A percentile compares a stretch with the other conserved stretches of the same genome.
Conservation (phyloP, 2,797 vertebrate species). For the Holocentrus rufus region DNA sequence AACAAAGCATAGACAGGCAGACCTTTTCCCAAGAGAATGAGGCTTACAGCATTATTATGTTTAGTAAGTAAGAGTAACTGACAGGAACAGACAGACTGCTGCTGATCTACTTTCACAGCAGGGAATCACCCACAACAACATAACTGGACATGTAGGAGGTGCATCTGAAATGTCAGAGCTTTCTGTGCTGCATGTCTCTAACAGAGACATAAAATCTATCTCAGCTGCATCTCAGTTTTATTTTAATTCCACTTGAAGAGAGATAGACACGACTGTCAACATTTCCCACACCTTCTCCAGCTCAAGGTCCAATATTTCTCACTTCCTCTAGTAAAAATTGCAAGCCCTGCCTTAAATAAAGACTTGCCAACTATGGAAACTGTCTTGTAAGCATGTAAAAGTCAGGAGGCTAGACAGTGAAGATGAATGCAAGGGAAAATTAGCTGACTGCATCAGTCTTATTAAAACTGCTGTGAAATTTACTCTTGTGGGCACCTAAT, state of each 20-base stretch:
- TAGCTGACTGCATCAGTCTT: neutral
- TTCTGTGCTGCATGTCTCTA: neutral
- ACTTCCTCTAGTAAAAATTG: conserved; percentile 56
- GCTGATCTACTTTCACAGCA: conserved; percentile 29
- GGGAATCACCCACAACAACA: conserved; percentile 25
- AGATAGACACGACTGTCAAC: conserved; percentile 68
- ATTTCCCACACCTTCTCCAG: conserved; percentile 77
- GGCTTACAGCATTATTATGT: neutral
- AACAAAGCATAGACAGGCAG: conserved; percentile 1
- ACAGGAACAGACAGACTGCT: conserved; percentile 12
- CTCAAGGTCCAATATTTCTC: conserved; percentile 77
- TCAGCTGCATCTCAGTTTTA: conserved; percentile 2
- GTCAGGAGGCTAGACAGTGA: neutral
- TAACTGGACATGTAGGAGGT: conserved; percentile 1
- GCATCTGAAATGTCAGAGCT: conserved; percentile 6
- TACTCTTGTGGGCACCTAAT: conserved; percentile 9
- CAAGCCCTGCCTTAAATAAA: conserved; percentile 27
- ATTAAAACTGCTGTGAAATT: conserved; percentile 30
- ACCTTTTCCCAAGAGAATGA: neutral
- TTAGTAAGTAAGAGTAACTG: conserved; percentile 14
- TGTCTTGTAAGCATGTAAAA: conserved; percentile 40
- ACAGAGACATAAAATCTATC: conserved; percentile 9
- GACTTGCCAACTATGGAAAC: conserved; percentile 15
- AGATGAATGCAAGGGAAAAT: neutral
- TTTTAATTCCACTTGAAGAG: conserved; percentile 57